Evolutionary conservation across 2,113 vertebrate species (phyloP), one percentile per base, ranked within the genome.

Genomic region (Alouatta palliata): DNA sequence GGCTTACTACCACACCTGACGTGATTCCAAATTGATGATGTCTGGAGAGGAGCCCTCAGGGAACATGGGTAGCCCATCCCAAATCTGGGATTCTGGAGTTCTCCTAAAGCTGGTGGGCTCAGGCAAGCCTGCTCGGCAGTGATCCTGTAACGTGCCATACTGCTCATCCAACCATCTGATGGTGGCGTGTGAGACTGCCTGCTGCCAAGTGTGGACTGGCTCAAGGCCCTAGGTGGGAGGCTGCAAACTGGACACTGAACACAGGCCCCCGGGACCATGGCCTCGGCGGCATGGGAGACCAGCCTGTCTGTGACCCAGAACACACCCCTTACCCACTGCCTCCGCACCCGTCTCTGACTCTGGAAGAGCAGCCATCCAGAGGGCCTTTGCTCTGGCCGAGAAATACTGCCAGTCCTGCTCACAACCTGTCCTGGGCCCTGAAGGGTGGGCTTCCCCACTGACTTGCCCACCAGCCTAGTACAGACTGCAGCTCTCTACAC

Each of bases 171-270:
- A 16, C n/a, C 10, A 9, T 4, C 25, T 21, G 37, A 70, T 19
- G 30, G 75, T 1, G 6, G n/a, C 17, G 3, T 25, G 37, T 11
- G 70, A 30, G 13, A 52, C 70, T 45, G 49, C 20, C 37, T 56
- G 75, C 21, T 8, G 27, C 52, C 21, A n/a, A 25, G 16, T 32
- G 58, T 6, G 73, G 9, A 20, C 25, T 21, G 25, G 2, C 40
- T n/a, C 52, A 2, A 4, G n/a, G 17, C 12, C 25, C 49, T n/a
- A 52, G 25, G 17, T 0, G 1, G 45, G 47, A 12, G 49, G 9
- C n/a, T 68, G 43, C 19, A 64, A 8, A 47, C 32, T 45, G 66
- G 32, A n/a, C 49, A 49, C 85, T 43, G 49, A 70, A 37, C 16
- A 20, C 27, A 30, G 64, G 37, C n/a, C 8, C 3, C 45, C 3